Percentiles rank a stretch among this genome's conserved stretches.
phyloP scores from a whole-genome alignment of 2,113 vertebrate species.

The Cichladusa arquata region DNA sequence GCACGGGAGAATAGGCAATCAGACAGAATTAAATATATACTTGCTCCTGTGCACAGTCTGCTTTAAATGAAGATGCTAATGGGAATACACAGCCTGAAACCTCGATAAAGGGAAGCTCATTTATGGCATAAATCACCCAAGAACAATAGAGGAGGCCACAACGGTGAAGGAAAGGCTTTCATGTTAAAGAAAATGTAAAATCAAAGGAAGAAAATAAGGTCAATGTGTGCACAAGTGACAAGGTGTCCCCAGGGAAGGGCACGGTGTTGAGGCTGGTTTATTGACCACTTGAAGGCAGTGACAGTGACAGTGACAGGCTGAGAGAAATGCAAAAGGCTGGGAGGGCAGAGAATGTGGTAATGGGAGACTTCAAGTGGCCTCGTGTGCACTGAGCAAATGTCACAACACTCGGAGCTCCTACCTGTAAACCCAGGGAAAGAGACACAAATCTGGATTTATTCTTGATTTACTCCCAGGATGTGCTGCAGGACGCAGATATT shows the following conservation, averaged over 20 bases:
- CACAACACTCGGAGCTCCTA: neutral
- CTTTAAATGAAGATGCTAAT: constrained; percentile 17
- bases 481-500: neutral
- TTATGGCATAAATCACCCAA: neutral
- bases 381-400: rapidly evolving
- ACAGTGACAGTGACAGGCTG: constrained; percentile 1
- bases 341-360: neutral
- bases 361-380: neutral
- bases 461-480: neutral
- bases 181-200: constrained; percentile 34
- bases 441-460: neutral
- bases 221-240: constrained; percentile 25
- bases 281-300: constrained; percentile 17
- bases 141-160: neutral
- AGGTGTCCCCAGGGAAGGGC: neutral
- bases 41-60: neutral
- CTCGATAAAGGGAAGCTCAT: neutral
- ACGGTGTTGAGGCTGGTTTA: neutral
- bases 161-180: neutral
- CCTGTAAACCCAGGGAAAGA: neutral
- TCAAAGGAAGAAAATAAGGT: constrained; percentile 17
- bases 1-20: neutral
- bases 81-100: neutral
- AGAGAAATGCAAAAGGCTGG: neutral
- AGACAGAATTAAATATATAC: neutral